phyloP scores from a whole-genome alignment of 2,113 vertebrate species.

The Oryzias javanicus region DNA sequence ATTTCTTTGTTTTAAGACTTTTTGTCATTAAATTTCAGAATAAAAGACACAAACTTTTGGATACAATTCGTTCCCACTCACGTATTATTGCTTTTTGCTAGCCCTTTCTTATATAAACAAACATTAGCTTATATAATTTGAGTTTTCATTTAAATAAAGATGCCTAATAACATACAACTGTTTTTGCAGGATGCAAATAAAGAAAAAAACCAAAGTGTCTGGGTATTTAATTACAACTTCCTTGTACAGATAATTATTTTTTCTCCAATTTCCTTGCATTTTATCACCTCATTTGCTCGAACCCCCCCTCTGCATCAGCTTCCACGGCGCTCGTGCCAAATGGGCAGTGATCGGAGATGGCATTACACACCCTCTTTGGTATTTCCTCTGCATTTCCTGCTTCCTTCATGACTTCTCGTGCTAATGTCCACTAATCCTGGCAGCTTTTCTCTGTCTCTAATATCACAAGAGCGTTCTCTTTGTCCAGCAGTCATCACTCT shows the following conservation, averaged over 20 bases:
- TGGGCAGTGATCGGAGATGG: conserved; percentile 64
- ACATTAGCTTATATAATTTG: too few species aligned
- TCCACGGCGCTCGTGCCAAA: conserved; percentile 42
- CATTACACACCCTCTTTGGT: conserved; percentile 73
- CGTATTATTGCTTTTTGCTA: too few species aligned
- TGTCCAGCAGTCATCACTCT: conserved; percentile 17
- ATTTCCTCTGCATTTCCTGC: conserved; percentile 75
- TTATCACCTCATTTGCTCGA: conserved; percentile 23
- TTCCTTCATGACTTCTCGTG: conserved; percentile 56
- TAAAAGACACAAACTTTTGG: too few species aligned
- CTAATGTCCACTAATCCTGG: conserved; percentile 68
- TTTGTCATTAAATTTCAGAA: too few species aligned
- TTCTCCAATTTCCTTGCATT: conserved; percentile 7
- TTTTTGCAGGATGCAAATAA: too few species aligned
- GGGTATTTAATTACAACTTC: too few species aligned
- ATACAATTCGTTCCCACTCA: too few species aligned
- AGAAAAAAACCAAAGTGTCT: too few species aligned
- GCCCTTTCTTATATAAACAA: too few species aligned
- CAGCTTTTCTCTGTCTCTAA: conserved; percentile 49
- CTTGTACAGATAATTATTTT: background rate
- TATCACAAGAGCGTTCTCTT: conserved; percentile 58
- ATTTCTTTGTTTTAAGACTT: too few species aligned
- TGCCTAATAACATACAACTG: too few species aligned
- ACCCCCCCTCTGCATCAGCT: conserved; percentile 48
- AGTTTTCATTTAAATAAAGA: too few species aligned